A percentile compares a stretch with the other conserved stretches of the same genome.
These are phyloP conservation scores for Drosophila dives DNA, from an alignment of 2,888 invertebrate species.

Conservation along the genomic window DNA sequence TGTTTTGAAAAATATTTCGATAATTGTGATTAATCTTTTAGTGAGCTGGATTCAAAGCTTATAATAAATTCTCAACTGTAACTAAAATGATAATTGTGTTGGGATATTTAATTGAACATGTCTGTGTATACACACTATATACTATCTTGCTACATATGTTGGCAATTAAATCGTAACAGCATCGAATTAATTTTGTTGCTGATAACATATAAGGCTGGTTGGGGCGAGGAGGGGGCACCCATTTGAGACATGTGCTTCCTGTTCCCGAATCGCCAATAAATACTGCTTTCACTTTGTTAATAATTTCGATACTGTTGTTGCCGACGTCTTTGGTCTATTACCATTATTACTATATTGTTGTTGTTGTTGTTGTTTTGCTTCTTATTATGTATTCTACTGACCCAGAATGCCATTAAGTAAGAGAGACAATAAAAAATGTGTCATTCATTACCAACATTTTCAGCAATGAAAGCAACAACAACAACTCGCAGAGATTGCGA, in stretches of 20 bases:
- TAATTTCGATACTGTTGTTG: background rate
- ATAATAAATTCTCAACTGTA: background rate
- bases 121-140: background rate
- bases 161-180: background rate
- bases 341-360: background rate
- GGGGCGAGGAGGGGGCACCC: background rate
- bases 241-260: background rate
- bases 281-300: slow-evolving; percentile 45
- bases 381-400: slow-evolving; percentile 63
- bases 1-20: background rate
- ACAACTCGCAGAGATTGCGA: slow-evolving; percentile 21
- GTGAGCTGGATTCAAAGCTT: background rate
- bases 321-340: background rate
- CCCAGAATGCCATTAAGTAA: slow-evolving; percentile 61
- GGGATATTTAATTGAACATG: background rate
- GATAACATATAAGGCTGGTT: background rate
- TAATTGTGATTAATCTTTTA: background rate
- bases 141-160: background rate
- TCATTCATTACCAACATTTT: slow-evolving; percentile 13
- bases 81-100: background rate
- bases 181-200: slow-evolving; percentile 6
- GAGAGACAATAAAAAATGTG: slow-evolving; percentile 17
- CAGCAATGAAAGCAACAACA: slow-evolving; percentile 12
- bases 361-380: slow-evolving; percentile 1
- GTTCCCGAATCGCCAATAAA: background rate